Evolutionary conservation across 64 coral and sea anemone genomes (phyloP).

Genomic region (Stylophora pistillata): DNA sequence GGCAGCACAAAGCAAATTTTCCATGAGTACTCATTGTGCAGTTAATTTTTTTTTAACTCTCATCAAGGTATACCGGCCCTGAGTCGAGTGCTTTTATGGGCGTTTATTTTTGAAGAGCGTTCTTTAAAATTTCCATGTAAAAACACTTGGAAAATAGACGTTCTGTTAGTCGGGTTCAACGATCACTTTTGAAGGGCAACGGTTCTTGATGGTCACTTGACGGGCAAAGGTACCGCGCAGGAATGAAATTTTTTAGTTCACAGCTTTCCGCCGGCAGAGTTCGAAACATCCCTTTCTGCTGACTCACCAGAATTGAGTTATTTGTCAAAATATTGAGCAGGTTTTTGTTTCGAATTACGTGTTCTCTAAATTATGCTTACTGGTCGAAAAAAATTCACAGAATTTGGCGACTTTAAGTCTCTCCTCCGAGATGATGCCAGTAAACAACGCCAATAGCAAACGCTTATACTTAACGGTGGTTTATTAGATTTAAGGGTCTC

Average conservation of each 20-base stretch:
- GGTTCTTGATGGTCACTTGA: constrained; percentile 30
- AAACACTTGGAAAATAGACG: constrained; percentile 2
- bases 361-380: not conserved
- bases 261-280: constrained; percentile 8
- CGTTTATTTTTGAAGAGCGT: not conserved
- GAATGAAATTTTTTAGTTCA: constrained; percentile 13
- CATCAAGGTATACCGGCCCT: no score
- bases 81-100: not conserved
- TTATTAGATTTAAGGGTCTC: not conserved
- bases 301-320: not conserved
- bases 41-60: not conserved
- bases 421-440: not conserved
- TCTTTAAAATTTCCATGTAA: not conserved
- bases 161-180: not conserved
- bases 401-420: not conserved
- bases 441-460: not conserved
- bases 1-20: not conserved
- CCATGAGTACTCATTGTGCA: not conserved
- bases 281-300: constrained; percentile 6
- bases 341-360: not conserved
- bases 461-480: not conserved
- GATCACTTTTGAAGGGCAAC: not conserved
- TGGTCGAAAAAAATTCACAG: not conserved
- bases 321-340: not conserved
- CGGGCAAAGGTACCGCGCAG: constrained; percentile 2